Evolutionary conservation across 2,888 invertebrate genomes (phyloP).

Genomic region (Zelleria hepariella): DNA sequence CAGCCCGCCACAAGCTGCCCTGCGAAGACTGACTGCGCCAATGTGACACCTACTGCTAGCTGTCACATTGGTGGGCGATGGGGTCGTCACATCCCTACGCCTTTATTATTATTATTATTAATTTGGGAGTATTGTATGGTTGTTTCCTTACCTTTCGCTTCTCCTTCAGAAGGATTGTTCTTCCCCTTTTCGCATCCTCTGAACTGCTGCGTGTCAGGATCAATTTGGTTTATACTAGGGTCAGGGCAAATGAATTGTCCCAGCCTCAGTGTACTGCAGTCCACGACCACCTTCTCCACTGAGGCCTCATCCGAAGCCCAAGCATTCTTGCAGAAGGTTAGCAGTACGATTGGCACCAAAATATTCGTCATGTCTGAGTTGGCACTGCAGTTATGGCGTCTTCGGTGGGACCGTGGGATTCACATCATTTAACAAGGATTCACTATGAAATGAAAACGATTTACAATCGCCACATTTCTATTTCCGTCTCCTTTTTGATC

Average conservation of each 20-base stretch:
- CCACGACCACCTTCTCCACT: slow-evolving; percentile 48
- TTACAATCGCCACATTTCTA: too few species aligned
- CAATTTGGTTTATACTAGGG: slow-evolving; percentile 82
- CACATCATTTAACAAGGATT: too few species aligned
- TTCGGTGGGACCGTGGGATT: too few species aligned
- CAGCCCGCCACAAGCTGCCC: too few species aligned
- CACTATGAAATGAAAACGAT: too few species aligned
- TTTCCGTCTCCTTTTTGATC: too few species aligned
- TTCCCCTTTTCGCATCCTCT: slow-evolving; percentile 78
- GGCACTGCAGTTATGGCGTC: not conserved
- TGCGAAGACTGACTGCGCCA: too few species aligned
- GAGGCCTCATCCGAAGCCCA: slow-evolving; percentile 45
- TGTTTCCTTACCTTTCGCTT: slow-evolving; percentile 77
- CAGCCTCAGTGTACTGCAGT: slow-evolving; percentile 80
- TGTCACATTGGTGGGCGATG: too few species aligned
- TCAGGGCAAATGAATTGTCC: slow-evolving; percentile 89
- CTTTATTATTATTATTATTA: too few species aligned
- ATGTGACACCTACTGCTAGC: too few species aligned
- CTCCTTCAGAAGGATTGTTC: slow-evolving; percentile 75
- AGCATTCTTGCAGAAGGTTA: slow-evolving; percentile 19
- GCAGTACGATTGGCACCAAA: slow-evolving; percentile 18
- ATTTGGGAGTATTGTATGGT: not conserved
- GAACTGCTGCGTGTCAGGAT: slow-evolving; percentile 90
- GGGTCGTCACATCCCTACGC: too few species aligned
- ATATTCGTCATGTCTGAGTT: slow-evolving; percentile 10